Conservation (phyloP, 2,888 invertebrate species). For the Oscheius sp. region DNA sequence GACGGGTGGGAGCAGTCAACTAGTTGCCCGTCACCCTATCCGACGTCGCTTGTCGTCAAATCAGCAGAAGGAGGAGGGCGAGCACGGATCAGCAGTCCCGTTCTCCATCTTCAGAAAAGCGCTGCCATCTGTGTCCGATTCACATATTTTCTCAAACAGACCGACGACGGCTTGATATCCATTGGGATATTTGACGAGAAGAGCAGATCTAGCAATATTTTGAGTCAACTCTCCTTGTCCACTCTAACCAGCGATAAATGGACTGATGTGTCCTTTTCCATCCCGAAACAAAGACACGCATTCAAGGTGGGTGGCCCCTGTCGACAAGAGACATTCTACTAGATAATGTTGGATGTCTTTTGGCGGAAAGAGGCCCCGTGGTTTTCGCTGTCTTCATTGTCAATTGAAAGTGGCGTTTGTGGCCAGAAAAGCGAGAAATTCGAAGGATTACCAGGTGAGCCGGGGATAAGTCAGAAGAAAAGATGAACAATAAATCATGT, state of each 20-base stretch:
- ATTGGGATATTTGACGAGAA: conserved; percentile 39
- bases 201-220: conserved; percentile 8
- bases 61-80: conserved; percentile 13
- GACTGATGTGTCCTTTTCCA: conserved; percentile 32
- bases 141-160: conserved; percentile 31
- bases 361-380: conserved; percentile 38
- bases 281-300: conserved; percentile 38
- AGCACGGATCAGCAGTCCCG: conserved; percentile 8
- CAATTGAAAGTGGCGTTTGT: conserved; percentile 40
- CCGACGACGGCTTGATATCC: conserved; percentile 25
- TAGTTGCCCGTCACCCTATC: conserved; percentile 7
- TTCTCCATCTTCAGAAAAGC: conserved; percentile 22
- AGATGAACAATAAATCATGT: conserved; percentile 21
- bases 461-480: background rate
- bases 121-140: conserved; percentile 26
- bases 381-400: conserved; percentile 38
- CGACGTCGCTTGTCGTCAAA: conserved; percentile 17
- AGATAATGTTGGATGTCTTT: conserved; percentile 15
- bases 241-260: conserved; percentile 37
- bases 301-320: conserved; percentile 38
- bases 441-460: conserved; percentile 26
- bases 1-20: conserved; percentile 22
- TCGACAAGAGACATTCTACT: background rate
- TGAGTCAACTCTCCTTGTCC: conserved; percentile 26
- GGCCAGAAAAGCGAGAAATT: conserved; percentile 16